These are phyloP conservation scores for Rotaria magnacalcarata DNA, from an alignment of 2,888 invertebrate genomes.

Conservation along the genomic window DNA sequence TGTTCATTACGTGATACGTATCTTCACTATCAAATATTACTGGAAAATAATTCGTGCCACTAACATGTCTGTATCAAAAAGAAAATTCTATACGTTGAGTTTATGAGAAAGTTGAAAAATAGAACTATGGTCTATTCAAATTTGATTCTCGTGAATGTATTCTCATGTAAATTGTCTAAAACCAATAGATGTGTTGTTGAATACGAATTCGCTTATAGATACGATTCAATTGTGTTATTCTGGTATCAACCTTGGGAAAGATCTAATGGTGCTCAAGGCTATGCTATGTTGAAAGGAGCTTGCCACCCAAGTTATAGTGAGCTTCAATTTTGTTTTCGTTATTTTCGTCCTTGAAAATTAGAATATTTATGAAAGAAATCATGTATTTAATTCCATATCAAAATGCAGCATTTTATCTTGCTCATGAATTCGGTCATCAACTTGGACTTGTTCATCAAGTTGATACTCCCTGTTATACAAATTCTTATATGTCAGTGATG, in stretches of 20 bases:
- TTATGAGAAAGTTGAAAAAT: too few species aligned
- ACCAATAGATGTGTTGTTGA: too few species aligned
- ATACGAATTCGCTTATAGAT: not conserved
- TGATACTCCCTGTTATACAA: not conserved
- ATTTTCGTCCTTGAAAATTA: not conserved
- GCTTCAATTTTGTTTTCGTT: not conserved
- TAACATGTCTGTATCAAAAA: too few species aligned
- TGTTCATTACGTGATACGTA: too few species aligned
- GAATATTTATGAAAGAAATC: not conserved
- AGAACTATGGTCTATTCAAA: too few species aligned
- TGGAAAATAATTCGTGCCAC: too few species aligned
- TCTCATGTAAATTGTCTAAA: too few species aligned
- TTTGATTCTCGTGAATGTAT: too few species aligned
- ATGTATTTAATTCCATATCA: slow-evolving; percentile 16
- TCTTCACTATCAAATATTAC: too few species aligned
- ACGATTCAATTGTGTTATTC: slow-evolving; percentile 24
- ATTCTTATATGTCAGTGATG: not conserved
- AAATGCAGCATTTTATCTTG: slow-evolving; percentile 19
- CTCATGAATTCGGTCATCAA: slow-evolving; percentile 32
- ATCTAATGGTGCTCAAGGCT: not conserved
- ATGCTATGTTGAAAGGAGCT: not conserved
- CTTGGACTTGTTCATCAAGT: not conserved
- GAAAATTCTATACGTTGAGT: too few species aligned
- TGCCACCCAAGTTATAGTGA: not conserved
- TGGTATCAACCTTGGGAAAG: slow-evolving; percentile 23